A percentile compares a stretch with the other conserved stretches of the same genome.
Evolutionary conservation across 2,888 invertebrate genomes (phyloP).

Genomic region (Ditula angustiorana): DNA sequence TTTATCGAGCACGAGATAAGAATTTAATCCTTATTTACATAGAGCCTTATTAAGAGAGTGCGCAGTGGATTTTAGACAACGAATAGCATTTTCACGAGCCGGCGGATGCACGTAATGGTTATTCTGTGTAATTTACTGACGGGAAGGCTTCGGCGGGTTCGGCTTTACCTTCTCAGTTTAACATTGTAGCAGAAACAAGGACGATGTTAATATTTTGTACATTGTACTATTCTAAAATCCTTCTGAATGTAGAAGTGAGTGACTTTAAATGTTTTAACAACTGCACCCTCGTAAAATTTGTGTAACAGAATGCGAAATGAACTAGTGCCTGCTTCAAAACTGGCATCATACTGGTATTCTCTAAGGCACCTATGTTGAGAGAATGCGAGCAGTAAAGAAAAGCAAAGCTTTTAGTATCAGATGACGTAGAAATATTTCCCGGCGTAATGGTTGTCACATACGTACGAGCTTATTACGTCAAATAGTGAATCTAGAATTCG

Average conservation of each 20-base stretch:
- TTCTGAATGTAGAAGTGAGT: neutral
- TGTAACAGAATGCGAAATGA: neutral
- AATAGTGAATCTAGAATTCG: neutral
- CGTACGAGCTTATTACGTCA: conserved; percentile 3
- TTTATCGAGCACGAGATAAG: conserved; percentile 24
- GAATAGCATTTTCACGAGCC: conserved; percentile 26
- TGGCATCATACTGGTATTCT: neutral
- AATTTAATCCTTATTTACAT: conserved; percentile 36
- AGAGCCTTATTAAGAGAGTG: conserved; percentile 21
- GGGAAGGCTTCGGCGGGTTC: neutral
- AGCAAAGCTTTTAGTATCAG: conserved; percentile 20
- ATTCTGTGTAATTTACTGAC: neutral
- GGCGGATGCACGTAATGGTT: conserved; percentile 17
- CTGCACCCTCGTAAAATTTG: neutral
- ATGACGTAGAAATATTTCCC: conserved; percentile 8
- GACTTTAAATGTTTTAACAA: neutral
- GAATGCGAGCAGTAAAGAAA: conserved; percentile 2
- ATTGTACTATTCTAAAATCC: neutral
- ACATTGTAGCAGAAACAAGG: neutral
- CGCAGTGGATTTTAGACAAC: conserved; percentile 14
- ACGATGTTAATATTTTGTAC: too few relatives aligned
- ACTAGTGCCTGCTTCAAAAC: neutral
- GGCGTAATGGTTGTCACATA: conserved; percentile 3
- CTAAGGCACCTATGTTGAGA: neutral
- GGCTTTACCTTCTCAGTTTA: neutral